phyloP scores from a whole-genome alignment of 2,888 invertebrate genomes.

The Hyposoter didymator region DNA sequence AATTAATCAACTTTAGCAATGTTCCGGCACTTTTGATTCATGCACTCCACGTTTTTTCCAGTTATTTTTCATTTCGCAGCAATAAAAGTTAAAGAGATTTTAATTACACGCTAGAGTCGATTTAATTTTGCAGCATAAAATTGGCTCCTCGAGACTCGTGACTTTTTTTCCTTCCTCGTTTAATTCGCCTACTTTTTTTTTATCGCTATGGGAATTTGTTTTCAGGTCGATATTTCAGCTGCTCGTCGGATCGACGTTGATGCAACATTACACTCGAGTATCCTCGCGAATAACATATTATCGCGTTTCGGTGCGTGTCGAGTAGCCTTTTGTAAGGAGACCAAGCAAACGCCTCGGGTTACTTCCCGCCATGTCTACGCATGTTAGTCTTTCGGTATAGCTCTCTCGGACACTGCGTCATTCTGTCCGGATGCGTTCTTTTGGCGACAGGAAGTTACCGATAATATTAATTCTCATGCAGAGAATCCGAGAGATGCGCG shows the following conservation, averaged over 20 bases:
- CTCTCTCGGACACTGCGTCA: conserved; percentile 48
- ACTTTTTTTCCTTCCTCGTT: background rate
- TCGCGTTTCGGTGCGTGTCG: conserved; percentile 39
- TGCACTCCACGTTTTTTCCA: background rate
- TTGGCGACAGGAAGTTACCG: conserved; percentile 62
- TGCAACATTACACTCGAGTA: conserved; percentile 6
- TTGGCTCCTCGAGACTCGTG: background rate
- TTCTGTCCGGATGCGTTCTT: conserved; percentile 63
- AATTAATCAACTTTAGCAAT: conserved; percentile 1
- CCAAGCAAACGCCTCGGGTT: conserved; percentile 50
- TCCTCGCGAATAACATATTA: conserved; percentile 13
- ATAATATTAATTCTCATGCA: conserved; percentile 57
- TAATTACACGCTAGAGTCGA: background rate
- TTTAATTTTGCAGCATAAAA: background rate
- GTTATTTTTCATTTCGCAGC: background rate
- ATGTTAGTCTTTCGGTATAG: conserved; percentile 52
- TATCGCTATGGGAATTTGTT: background rate
- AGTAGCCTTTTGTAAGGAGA: conserved; percentile 11
- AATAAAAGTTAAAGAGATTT: background rate
- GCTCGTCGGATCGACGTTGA: background rate
- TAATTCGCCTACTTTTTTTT: background rate
- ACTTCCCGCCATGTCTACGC: conserved; percentile 52
- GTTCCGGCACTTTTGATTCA: conserved; percentile 14
- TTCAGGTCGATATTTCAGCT: background rate
- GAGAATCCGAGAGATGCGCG: conserved; percentile 11